phyloP scores from a whole-genome alignment of 1,140 invertebrate genomes.

The Drosophila subobscura region DNA sequence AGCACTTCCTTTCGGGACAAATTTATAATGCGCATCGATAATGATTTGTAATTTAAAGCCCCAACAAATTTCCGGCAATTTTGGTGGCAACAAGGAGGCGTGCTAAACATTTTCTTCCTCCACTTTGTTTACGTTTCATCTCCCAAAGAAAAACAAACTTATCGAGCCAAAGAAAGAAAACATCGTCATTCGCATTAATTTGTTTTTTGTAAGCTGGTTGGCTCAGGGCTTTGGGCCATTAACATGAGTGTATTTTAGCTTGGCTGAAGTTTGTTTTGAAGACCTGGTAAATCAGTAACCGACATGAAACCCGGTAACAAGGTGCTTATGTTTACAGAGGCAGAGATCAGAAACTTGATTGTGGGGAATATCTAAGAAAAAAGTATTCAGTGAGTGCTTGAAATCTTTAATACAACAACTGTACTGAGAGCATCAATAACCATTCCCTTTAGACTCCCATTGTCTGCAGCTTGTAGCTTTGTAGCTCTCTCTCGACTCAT shows the following conservation, averaged over 20 bases:
- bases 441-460: too few species aligned
- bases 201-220: slow-evolving; percentile 63
- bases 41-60: slow-evolving; percentile 79
- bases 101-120: slow-evolving; percentile 30
- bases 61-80: slow-evolving; percentile 76
- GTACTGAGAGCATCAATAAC: too few species aligned
- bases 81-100: slow-evolving; percentile 46
- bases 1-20: slow-evolving; percentile 18
- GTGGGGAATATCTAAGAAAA: background rate
- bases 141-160: slow-evolving; percentile 51
- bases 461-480: too few species aligned
- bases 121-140: slow-evolving; percentile 49
- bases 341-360: background rate
- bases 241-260: slow-evolving; percentile 50
- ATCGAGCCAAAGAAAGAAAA: slow-evolving; percentile 52
- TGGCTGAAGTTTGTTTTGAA: slow-evolving; percentile 24
- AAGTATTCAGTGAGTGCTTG: background rate
- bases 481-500: too few species aligned
- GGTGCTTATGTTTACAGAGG: slow-evolving; percentile 54
- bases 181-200: slow-evolving; percentile 64
- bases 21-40: slow-evolving; percentile 80
- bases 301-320: slow-evolving; percentile 59
- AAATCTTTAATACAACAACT: background rate
- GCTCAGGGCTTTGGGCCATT: slow-evolving; percentile 72
- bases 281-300: background rate